Evolutionary conservation across 2,113 vertebrate genomes (phyloP).

Genomic region (Mormyrus lacerda): DNA sequence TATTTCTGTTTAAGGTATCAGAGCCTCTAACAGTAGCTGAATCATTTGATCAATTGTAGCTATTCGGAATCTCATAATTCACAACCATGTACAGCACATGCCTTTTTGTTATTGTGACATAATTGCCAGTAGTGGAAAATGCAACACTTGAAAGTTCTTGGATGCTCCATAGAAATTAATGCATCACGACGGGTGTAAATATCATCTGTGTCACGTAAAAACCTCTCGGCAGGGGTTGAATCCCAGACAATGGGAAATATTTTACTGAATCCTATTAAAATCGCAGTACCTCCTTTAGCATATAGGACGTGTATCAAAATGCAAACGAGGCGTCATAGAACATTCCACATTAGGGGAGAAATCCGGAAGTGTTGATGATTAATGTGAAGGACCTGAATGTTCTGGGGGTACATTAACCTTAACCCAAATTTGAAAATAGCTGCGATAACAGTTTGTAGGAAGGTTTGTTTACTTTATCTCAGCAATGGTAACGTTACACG

Average conservation of each 20-base stretch:
- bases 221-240: not conserved
- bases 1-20: not conserved
- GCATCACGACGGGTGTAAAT: not conserved
- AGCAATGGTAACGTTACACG: not conserved
- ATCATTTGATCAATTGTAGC: not conserved
- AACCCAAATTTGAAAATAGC: not conserved
- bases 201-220: not conserved
- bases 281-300: not conserved
- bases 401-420: not conserved
- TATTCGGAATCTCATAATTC: not conserved
- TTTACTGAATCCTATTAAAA: not conserved
- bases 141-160: not conserved
- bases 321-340: not conserved
- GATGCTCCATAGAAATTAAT: not conserved
- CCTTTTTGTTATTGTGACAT: not conserved
- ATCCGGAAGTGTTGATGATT: not conserved
- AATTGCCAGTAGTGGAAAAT: not conserved
- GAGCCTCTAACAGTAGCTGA: not conserved
- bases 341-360: not conserved
- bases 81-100: not conserved
- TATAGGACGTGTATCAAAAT: not conserved
- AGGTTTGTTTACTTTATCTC: not conserved
- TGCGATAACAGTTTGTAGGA: not conserved
- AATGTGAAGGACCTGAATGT: not conserved
- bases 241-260: not conserved